Evolutionary conservation across 2,113 vertebrate genomes (phyloP), one percentile per base, ranked within the genome.

Genomic region (Dipodomys spectabilis): DNA sequence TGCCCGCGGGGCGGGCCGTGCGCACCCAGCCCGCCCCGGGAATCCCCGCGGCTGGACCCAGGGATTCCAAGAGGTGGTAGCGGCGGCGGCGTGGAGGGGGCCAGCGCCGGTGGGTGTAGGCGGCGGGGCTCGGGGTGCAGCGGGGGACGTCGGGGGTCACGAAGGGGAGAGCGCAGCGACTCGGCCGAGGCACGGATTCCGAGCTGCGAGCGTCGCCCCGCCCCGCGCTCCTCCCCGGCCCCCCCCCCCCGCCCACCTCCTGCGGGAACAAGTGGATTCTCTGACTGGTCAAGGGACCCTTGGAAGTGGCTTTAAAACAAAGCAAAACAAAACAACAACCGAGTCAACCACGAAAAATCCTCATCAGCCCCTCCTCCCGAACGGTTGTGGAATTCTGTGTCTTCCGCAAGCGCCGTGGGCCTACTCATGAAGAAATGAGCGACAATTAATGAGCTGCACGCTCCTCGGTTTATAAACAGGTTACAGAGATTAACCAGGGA

Each of bases 191-290:
- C 85, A 13, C 28, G 1, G 89, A 86, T 83, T 90, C 96, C 79
- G 13, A 86, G 86, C 90, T 22, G 68, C 5, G 27, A 28, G 25
- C 1, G 88, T 95, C 84, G 96, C 96, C 93, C 96, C 96, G 90
- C 96, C 96, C 96, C 89, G 44, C 75, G 72, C 96, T 87, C 93
- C 95, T 32, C 90, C 90, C 69, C 53, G 15, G n/a, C n/a, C n/a
- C 53, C 86, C 75, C 19, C 79, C 78, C 91, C 77, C 92, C 60
- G 32, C 93, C 95, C 87, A 75, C 95, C 92, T 80, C 90, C 57
- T n/a, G 27, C 95, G 35, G 87, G 72, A 86, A 85, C 96, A 90
- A 93, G 95, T 96, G 96, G 79, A 90, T 92, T 89, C 22, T 72
- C 95, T 86, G 82, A 39, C 88, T 86, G 93, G 79, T 73, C 53